Base-by-base conservation (phyloP, 2,888 invertebrate genomes). In the Kryphioiulus occultus region DNA sequence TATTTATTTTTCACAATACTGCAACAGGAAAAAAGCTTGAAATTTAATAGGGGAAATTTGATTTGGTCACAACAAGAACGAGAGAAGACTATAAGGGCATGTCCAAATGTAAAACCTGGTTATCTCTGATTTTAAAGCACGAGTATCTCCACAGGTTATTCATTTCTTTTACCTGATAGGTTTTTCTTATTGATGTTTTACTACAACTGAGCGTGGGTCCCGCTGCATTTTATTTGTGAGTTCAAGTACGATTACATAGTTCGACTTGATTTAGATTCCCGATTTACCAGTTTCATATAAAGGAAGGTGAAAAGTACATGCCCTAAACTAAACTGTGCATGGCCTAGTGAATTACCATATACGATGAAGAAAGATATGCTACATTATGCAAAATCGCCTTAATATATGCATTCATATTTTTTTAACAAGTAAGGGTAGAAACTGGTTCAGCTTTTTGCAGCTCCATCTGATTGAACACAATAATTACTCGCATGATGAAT, bases 371-470 rank as follows among this genome's bases (percentile, higher is more conserved):
- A 59, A n/a, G 59, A 59, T 22, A n/a, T 17, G 12, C 15, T n/a
- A n/a, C n/a, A n/a, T n/a, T 15, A 47, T 47, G 47, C 47, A 47
- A 47, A 59, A 3, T n/a, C 3, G 59, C 59, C 19, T 59, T 59
- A 59, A 59, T 59, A n/a, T 59, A 59, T 47, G 47, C 47, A 15
- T 47, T 15, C 12, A 10, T 17, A 47, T 47, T 47, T 59, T 19
- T 59, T 59, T 59, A 12, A 3, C 12, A 59, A 59, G 15, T 9
- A n/a, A 59, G 59, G 59, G 59, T 59, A 59, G 59, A 15, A 59
- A 59, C 59, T 59, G 59, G 59, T 59, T 59, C 59, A n/a, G n/a
- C 59, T 59, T n/a, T 47, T 7, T 59, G n/a, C 59, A 59, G n/a
- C 59, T 59, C n/a, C 59, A 59, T 1, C 22, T n/a, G 59, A 59